These are phyloP conservation scores for Agapornis roseicollis DNA, from an alignment of 2,113 vertebrate species.

Conservation along the genomic window DNA sequence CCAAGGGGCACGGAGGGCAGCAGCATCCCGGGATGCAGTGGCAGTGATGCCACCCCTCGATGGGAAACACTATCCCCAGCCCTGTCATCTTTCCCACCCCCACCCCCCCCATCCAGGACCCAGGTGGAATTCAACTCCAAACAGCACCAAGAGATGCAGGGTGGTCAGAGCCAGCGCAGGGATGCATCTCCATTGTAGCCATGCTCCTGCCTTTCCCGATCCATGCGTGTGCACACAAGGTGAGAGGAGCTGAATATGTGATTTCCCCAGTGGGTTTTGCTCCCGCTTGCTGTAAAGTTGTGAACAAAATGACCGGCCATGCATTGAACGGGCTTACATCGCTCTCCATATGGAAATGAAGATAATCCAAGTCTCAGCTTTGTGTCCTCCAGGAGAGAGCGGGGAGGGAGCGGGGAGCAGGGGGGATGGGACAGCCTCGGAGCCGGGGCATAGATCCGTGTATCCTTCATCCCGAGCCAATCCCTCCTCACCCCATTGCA, in stretches of 20 bases:
- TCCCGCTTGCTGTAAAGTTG: conserved; percentile 75
- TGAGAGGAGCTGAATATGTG: conserved; percentile 66
- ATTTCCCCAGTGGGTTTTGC: conserved; percentile 75
- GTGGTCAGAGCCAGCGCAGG: neutral
- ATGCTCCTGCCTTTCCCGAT: neutral
- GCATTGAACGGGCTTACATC: conserved; percentile 81
- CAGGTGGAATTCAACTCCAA: neutral
- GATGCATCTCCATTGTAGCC: neutral
- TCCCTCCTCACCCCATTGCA: neutral
- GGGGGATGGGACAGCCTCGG: neutral
- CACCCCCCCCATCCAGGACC: accelerated
- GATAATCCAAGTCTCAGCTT: conserved; percentile 80
- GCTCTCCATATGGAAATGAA: conserved; percentile 84
- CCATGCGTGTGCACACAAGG: conserved; percentile 55
- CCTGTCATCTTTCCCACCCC: neutral
- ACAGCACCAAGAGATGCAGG: neutral
- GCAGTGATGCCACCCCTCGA: neutral
- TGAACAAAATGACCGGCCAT: conserved; percentile 82
- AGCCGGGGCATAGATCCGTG: neutral
- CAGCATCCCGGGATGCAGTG: accelerated
- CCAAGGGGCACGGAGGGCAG: neutral
- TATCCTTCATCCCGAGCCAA: accelerated
- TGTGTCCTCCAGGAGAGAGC: conserved; percentile 66
- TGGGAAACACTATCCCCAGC: accelerated
- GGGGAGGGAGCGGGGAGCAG: neutral